A percentile compares a stretch with the other conserved stretches of the same genome.
Conservation (phyloP, 2,888 invertebrate species). For the Spisula subtruncata region DNA sequence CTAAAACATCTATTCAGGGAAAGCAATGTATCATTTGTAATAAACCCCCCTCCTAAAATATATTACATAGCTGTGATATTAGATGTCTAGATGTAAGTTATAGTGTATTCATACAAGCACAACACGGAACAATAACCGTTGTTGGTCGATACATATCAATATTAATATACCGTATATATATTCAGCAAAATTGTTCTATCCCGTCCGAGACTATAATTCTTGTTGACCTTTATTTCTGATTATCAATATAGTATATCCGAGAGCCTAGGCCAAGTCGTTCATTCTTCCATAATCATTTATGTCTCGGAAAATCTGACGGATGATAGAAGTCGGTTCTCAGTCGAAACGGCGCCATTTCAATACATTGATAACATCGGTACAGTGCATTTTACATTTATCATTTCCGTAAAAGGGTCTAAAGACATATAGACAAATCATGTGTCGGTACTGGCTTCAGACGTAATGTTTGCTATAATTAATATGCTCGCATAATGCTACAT, state of each 20-base stretch:
- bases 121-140: too few species aligned
- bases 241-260: neutral
- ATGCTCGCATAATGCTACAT: neutral
- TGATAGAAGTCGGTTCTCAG: neutral
- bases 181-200: too few species aligned
- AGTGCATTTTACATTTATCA: constrained; percentile 15
- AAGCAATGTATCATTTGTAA: too few species aligned
- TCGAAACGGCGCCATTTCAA: constrained; percentile 1
- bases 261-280: neutral
- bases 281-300: constrained; percentile 23
- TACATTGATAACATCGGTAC: neutral
- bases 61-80: too few species aligned
- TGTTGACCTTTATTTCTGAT: neutral
- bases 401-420: constrained; percentile 10
- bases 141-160: too few species aligned
- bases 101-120: too few species aligned
- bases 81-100: too few species aligned
- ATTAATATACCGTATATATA: too few species aligned
- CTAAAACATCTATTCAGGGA: too few species aligned
- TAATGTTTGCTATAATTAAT: neutral
- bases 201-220: neutral
- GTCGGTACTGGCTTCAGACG: neutral
- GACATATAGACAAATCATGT: neutral
- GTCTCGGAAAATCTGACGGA: constrained; percentile 17
- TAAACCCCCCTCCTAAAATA: too few species aligned